These are phyloP conservation scores for Allobates femoralis DNA, from an alignment of 2,797 vertebrate species.

Conservation along the genomic window DNA sequence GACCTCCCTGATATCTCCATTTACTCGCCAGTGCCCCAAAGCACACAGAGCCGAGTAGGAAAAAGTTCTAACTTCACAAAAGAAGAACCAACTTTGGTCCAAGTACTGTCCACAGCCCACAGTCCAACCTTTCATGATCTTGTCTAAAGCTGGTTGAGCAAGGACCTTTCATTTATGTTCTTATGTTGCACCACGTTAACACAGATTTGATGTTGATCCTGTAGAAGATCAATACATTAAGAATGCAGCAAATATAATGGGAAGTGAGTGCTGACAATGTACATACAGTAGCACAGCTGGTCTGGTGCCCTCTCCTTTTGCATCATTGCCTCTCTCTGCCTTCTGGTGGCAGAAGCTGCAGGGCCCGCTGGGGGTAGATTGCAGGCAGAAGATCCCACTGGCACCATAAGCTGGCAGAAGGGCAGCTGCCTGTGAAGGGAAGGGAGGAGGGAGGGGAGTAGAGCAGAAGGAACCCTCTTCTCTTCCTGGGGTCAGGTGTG, in stretches of 20 bases:
- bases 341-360: conserved; percentile 65
- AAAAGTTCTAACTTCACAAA: conserved; percentile 3
- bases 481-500: conserved; percentile 60
- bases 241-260: conserved; percentile 15
- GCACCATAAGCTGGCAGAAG: conserved; percentile 64
- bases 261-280: conserved; percentile 32
- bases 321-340: conserved; percentile 65
- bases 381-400: conserved; percentile 61
- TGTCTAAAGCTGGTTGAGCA: not conserved
- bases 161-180: not conserved
- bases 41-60: not conserved
- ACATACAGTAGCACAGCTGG: conserved; percentile 67
- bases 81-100: not conserved
- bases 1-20: not conserved
- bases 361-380: conserved; percentile 48
- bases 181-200: not conserved
- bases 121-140: not conserved
- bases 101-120: not conserved
- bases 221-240: not conserved
- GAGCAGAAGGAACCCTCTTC: conserved; percentile 55
- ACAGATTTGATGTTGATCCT: not conserved
- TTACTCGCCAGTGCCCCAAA: not conserved
- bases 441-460: conserved; percentile 32
- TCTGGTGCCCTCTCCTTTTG: conserved; percentile 66
- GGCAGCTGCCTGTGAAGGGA: conserved; percentile 59